These are phyloP conservation scores for Polydrusus tereticollis DNA, from an alignment of 2,888 invertebrate genomes.

Conservation along the genomic window DNA sequence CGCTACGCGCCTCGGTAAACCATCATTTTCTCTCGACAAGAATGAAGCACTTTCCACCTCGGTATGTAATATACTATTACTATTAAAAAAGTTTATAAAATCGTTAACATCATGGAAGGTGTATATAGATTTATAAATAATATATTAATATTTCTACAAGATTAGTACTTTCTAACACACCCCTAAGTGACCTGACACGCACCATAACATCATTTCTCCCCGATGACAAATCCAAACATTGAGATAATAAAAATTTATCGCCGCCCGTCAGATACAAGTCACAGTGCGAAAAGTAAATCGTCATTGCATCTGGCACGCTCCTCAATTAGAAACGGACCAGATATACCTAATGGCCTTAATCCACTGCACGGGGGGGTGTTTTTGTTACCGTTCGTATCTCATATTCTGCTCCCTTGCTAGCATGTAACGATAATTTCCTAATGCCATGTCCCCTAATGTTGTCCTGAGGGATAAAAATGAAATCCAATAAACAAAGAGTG, in stretches of 20 bases:
- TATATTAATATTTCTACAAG: too few species aligned
- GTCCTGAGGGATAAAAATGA: slow-evolving; percentile 1
- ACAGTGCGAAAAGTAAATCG: slow-evolving; percentile 32
- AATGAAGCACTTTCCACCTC: too few species aligned
- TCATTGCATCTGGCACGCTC: slow-evolving; percentile 43
- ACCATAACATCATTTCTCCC: slow-evolving; percentile 16
- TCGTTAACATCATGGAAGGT: too few species aligned
- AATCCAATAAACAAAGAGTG: background rate
- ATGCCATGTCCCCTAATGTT: slow-evolving; percentile 5
- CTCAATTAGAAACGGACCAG: slow-evolving; percentile 61
- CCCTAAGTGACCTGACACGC: background rate
- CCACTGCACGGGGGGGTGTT: slow-evolving; percentile 57
- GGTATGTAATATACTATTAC: too few species aligned
- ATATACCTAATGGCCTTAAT: slow-evolving; percentile 64
- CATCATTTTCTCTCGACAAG: too few species aligned
- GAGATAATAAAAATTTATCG: slow-evolving; percentile 29
- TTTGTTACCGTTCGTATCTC: slow-evolving; percentile 41
- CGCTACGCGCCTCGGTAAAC: too few species aligned
- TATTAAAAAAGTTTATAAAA: too few species aligned
- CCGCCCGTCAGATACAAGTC: slow-evolving; percentile 40
- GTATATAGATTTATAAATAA: too few species aligned
- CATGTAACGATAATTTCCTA: slow-evolving; percentile 9
- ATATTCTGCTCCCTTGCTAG: slow-evolving; percentile 3
- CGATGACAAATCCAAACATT: background rate
- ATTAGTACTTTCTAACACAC: background rate